phyloP scores from a whole-genome alignment of 2,113 vertebrate genomes.

The Anoplopoma fimbria region DNA sequence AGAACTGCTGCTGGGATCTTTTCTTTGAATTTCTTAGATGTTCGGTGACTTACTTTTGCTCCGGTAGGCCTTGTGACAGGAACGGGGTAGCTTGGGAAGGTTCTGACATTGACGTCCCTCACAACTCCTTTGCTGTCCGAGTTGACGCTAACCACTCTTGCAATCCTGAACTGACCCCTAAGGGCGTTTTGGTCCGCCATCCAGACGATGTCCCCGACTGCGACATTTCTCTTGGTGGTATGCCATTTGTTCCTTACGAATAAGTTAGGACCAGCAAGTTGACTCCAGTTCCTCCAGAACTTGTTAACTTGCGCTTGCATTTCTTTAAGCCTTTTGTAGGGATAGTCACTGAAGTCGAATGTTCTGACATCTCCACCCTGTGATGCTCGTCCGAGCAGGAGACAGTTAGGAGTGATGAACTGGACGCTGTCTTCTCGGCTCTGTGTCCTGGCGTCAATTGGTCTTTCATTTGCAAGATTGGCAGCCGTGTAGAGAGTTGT shows the following conservation, averaged over 20 bases:
- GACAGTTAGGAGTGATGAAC: not conserved
- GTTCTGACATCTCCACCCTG: not conserved
- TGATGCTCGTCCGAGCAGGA: not conserved
- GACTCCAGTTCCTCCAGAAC: not conserved
- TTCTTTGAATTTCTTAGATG: no score
- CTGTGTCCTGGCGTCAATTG: not conserved
- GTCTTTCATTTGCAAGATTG: conserved; percentile 12
- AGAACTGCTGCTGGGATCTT: not conserved
- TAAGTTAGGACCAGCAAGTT: not conserved
- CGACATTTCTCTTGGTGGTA: not conserved
- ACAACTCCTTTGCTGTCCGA: not conserved
- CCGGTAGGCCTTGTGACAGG: not conserved
- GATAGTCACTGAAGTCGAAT: not conserved
- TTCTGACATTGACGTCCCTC: not conserved
- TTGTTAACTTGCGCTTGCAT: not conserved
- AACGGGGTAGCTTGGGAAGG: no score
- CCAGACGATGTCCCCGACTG: conserved; percentile 10
- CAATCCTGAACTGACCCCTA: not conserved
- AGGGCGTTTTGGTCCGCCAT: not conserved
- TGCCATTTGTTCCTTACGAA: conserved; percentile 2
- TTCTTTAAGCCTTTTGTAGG: not conserved
- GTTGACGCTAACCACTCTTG: not conserved
- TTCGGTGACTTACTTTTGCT: no score
- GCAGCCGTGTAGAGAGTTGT: not conserved
- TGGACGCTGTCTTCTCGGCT: not conserved